Evolutionary conservation across 2,888 invertebrate species (phyloP).

Genomic region (Criorhina ranunculi): DNA sequence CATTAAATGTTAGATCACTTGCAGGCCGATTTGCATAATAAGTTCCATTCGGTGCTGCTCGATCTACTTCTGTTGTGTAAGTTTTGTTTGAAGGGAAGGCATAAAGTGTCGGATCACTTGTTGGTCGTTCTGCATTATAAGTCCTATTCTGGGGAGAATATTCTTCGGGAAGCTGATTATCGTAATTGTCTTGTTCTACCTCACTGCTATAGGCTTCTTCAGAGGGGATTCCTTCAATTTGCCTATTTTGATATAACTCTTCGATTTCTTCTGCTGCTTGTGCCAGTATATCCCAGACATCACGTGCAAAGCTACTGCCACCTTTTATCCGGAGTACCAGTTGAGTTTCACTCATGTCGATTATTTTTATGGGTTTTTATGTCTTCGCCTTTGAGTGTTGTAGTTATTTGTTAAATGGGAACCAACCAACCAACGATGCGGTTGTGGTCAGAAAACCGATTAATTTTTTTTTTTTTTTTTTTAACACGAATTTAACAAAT

Average conservation of each 20-base stretch:
- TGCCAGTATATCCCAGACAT: conserved; percentile 80
- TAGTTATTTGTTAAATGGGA: conserved; percentile 64
- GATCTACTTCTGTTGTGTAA: too few relatives aligned
- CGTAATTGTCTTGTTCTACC: too few relatives aligned
- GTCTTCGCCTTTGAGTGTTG: conserved; percentile 75
- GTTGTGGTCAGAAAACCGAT: background rate
- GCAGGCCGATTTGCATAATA: background rate
- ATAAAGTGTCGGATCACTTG: background rate
- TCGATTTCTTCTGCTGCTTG: conserved; percentile 80
- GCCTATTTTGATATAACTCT: conserved; percentile 32
- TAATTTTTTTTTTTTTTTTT: conserved; percentile 18
- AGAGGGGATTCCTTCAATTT: too few relatives aligned
- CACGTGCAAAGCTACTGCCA: conserved; percentile 35
- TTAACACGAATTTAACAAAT: background rate
- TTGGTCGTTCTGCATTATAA: background rate
- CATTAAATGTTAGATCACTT: background rate
- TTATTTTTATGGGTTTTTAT: conserved; percentile 30
- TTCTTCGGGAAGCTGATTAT: too few relatives aligned
- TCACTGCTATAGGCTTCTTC: background rate
- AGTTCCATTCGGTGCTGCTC: too few relatives aligned
- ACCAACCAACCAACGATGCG: background rate
- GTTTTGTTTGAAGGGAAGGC: background rate
- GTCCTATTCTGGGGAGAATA: background rate
- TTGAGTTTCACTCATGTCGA: background rate
- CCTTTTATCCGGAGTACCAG: conserved; percentile 41